Base-by-base conservation (phyloP, 2,113 vertebrate genomes). In the Scartelaos histophorus region DNA sequence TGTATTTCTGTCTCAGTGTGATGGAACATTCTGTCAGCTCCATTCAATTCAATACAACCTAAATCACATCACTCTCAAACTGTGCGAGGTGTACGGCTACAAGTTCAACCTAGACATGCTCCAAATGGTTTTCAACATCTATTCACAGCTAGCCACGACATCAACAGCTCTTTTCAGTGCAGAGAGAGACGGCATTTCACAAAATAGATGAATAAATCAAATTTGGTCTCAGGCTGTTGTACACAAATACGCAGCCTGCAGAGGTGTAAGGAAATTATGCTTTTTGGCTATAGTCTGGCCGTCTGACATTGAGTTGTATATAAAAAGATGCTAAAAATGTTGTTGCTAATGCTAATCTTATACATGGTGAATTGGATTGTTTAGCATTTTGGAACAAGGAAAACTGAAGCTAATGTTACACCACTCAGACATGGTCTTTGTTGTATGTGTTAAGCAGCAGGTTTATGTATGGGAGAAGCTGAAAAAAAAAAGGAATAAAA, bases 41-140 rank as follows among this genome's bases (percentile, higher is more conserved):
- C 66, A 82, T 78, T 71, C 65, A 85, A 24, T 76, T 73, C 69
- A 81, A 34, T 72, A 68, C 3, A 80, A 81, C 67, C 66, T 46
- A 54, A 64, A 61, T 83, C 58, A 54, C 5, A 25, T 72, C 69
- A 21, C 22, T 82, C 75, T 79, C 12, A 56, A 60, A 15, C 45
- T 13, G 22, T 45, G 67, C 74, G 34, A 19, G 67, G 15, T 67
- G 58, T 0, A 56, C 53, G 53, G 62, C 51, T 64, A 46, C 13
- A 16, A 12, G 13, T 57, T 65, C 47, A 54, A 35, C 61, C 34
- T n/a, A 64, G 19, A 64, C 61, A 64, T 64, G 61, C 34, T 34
- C 61, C 34, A 38, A 64, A 64, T 38, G 61, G 17, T 61, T 64
- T 64, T 64, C 61, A 1, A 56, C 68, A 69, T 24, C 13, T 21